Conservation (phyloP, 2,888 invertebrate genomes). For the Ormia ochracea region DNA sequence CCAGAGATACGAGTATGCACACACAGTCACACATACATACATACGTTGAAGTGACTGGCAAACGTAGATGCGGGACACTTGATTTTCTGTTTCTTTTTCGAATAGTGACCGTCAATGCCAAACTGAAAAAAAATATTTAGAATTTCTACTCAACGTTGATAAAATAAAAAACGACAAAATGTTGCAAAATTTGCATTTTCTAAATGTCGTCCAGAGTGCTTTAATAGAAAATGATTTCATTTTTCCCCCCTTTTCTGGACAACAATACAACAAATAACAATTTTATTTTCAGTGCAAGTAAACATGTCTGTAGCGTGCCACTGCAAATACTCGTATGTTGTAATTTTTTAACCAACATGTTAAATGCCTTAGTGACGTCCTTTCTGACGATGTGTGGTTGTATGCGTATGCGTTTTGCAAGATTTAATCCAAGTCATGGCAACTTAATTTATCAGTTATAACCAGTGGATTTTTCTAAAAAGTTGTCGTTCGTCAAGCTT, state of each 20-base stretch:
- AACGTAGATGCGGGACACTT: conserved; percentile 50
- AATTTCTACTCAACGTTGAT: background rate
- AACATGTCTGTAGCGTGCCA: background rate
- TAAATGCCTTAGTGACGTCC: conserved; percentile 47
- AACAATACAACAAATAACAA: conserved; percentile 34
- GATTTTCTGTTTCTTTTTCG: conserved; percentile 18
- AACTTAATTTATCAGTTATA: conserved; percentile 40
- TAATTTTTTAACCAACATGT: conserved; percentile 42
- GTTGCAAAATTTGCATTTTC: conserved; percentile 72
- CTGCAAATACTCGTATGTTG: background rate
- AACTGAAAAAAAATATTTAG: conserved; percentile 16
- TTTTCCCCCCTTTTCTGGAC: conserved; percentile 18
- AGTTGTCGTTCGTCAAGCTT: background rate
- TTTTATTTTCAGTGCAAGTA: background rate
- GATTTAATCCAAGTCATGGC: conserved; percentile 33
- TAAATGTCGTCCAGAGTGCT: conserved; percentile 64
- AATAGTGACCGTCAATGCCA: conserved; percentile 54
- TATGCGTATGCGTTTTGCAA: background rate
- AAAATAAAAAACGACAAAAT: conserved; percentile 23
- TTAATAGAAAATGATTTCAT: conserved; percentile 31
- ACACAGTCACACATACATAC: background rate
- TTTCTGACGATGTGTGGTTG: conserved; percentile 10
- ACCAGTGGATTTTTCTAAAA: background rate
- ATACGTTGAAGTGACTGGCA: conserved; percentile 20
- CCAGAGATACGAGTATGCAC: background rate